phyloP scores from a whole-genome alignment of 2,888 invertebrate species.

The Pantelozetes paolii region DNA sequence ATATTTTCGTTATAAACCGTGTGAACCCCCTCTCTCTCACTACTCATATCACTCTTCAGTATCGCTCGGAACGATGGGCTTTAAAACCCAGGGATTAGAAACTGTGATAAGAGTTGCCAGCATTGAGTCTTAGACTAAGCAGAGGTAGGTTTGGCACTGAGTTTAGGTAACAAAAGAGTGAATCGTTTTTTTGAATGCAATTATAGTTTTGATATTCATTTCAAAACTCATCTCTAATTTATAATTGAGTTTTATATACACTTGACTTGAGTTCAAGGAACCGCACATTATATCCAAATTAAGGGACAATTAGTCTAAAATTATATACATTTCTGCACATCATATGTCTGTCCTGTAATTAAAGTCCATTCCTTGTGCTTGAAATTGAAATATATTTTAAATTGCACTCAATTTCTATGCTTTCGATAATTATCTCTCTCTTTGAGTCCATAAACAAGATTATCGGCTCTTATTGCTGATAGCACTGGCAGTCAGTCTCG shows the following conservation, averaged over 20 bases:
- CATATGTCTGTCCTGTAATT: not conserved
- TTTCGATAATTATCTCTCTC: not conserved
- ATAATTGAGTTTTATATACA: not conserved
- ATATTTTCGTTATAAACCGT: not conserved
- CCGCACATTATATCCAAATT: slow-evolving; percentile 3
- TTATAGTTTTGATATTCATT: not conserved
- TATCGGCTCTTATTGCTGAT: not conserved
- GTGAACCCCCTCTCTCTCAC: slow-evolving; percentile 15
- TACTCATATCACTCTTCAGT: not conserved
- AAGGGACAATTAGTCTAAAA: not conserved
- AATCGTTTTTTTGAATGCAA: not conserved
- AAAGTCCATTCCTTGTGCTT: not conserved
- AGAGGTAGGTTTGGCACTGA: not conserved
- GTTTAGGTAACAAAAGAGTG: not conserved
- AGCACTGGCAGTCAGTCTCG: not conserved
- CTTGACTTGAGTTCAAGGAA: not conserved
- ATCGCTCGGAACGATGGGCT: not conserved
- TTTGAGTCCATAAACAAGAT: not conserved
- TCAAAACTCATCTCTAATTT: not conserved
- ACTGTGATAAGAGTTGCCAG: not conserved
- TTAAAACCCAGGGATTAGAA: slow-evolving; percentile 7
- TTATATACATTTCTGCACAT: not conserved
- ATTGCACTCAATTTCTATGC: too few species aligned
- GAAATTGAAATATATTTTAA: not conserved
- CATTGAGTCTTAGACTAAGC: not conserved